These are phyloP conservation scores for Venturia canescens DNA, from an alignment of 1,140 invertebrate species.

Conservation along the genomic window DNA sequence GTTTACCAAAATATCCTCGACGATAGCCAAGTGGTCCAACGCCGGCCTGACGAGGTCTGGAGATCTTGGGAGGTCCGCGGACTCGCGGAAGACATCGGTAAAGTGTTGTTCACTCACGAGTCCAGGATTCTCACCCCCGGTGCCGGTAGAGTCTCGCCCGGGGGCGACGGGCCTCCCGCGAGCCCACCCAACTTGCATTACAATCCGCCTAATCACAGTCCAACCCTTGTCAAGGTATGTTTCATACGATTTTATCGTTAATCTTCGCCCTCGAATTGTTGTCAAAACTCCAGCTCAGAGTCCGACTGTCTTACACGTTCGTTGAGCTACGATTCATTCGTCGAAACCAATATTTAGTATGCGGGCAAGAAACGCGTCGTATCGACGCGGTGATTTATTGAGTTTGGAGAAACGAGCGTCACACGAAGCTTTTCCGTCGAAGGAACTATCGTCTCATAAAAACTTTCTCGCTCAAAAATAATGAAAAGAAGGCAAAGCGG, in stretches of 20 bases:
- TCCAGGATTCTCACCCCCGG: slow-evolving; percentile 77
- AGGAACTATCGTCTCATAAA: no score
- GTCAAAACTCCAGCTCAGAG: no score
- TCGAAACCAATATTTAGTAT: slow-evolving; percentile 44
- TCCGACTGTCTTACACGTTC: no score
- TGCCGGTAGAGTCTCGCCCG: slow-evolving; percentile 72
- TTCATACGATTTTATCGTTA: neutral
- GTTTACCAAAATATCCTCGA: slow-evolving; percentile 15
- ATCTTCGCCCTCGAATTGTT: neutral
- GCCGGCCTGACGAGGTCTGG: slow-evolving; percentile 42
- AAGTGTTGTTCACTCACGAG: slow-evolving; percentile 76
- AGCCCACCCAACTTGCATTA: slow-evolving; percentile 71
- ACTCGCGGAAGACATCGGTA: slow-evolving; percentile 68
- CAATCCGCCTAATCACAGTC: slow-evolving; percentile 70
- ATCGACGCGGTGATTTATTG: slow-evolving; percentile 31
- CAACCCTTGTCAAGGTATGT: slow-evolving; percentile 74
- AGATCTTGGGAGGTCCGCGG: slow-evolving; percentile 63
- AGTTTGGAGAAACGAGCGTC: slow-evolving; percentile 17
- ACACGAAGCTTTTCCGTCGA: no score
- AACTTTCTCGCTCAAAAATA: no score
- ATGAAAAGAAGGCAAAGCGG: no score
- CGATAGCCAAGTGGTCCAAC: slow-evolving; percentile 25
- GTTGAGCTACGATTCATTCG: no score
- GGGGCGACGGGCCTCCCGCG: slow-evolving; percentile 74
- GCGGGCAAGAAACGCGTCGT: no score